Base-by-base conservation (phyloP, 2,113 vertebrate species). In the Tragelaphus scriptus region DNA sequence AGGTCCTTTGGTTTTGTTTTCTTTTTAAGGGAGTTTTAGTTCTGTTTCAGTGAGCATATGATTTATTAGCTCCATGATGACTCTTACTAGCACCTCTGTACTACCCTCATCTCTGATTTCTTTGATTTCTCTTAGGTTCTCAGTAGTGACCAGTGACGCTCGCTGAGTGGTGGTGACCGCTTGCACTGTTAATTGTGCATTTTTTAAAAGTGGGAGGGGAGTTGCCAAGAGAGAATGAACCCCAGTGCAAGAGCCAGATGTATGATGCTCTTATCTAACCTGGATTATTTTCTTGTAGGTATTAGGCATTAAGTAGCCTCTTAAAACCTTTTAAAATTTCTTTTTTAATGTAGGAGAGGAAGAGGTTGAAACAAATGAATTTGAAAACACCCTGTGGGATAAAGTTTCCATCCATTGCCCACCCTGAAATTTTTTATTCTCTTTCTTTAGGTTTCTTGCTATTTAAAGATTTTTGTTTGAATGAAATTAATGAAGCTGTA, bases 381-480 rank as follows among this genome's bases (percentile, higher is more conserved):
- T 55, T 68, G 25, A 88, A 51, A 56, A 75, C 7, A 63, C 40
- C 88, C 61, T 55, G 7, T 63, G 28, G 56, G 86, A 51, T 95
- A 84, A 53, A 80, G 44, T 94, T 93, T 80, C 82, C 11, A 71
- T 59, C 49, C 47, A 6, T 28, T 88, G 30, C 59, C 95, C 88
- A 82, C 53, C 84, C 96, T 98, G 97, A 98, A 92, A 32, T 93
- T 23, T 97, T 91, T 47, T 40, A 9, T 32, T 92, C 79, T 92
- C 97, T 84, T 91, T 82, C 98, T 97, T 51, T 98, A 99, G 99
- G 99, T 93, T 99, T 99, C 98, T 98, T 99, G 95, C 99, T 99
- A 30, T 99, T 99, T 96, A 99, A 99, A 98, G 99, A 99, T 98
- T 99, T 99, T 98, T 99, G 99, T 98, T 98, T 99, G 99, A 99